Evolutionary conservation across 2,888 invertebrate species (phyloP), one percentile per base, ranked within the genome.

Genomic region (Brachyopa scutellaris): DNA sequence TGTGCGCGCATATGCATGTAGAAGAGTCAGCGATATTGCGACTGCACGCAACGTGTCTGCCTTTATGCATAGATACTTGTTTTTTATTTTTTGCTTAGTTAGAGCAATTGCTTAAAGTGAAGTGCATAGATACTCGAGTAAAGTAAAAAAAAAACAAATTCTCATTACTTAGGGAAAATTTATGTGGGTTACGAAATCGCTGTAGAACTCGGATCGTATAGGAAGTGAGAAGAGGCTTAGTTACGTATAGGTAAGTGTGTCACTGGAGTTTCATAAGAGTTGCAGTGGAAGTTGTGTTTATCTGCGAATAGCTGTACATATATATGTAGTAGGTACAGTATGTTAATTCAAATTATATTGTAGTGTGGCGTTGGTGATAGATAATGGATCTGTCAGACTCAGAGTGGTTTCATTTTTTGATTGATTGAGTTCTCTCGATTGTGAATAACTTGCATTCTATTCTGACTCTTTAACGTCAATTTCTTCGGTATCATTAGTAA

Each of bases 141-240:
- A 23, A 11, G 42, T 19, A 42, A 31, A 53, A 21, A 31, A 23
- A 33, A 13, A 67, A 45, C 33, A 61, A 38, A 64, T 15, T 49
- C 55, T 47, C 74, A 69, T 74, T 74, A 74, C 74, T 55, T 67
- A 74, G 38, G 67, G 62, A 79, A 74, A 79, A 74, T 45, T 21
- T 53, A 74, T 74, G 67, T 74, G 55, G 79, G 74, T 79, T 79
- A 74, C 33, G 66, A 66, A 79, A 79, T 51, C 6, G 49, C 55
- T 19, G 36, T 3, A 26, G 9, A 51, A 42, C 40, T 40, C 51
- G 51, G 19, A 33, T 29, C 13, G 15, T n/a, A 53, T 4, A 9
- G 11, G 17, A 62, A 17, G 36, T 7, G 7, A 0, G 15, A 9
- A 9, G 40, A 26, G 19, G 3, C 33, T n/a, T n/a, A n/a, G n/a